These are phyloP conservation scores for Polypterus bichir DNA, from an alignment of 2,113 vertebrate species.

Conservation along the genomic window DNA sequence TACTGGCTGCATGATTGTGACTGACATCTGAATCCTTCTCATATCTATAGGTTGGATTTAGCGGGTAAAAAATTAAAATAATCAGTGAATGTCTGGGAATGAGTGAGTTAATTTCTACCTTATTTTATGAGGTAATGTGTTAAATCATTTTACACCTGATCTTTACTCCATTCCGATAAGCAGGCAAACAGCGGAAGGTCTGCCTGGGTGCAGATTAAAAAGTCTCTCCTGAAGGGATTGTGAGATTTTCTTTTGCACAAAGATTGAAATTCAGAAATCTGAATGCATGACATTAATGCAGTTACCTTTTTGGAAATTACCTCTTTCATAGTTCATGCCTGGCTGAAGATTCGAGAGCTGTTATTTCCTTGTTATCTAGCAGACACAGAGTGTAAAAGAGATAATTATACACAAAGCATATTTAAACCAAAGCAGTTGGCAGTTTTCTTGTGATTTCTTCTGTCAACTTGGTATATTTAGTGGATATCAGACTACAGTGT, in stretches of 20 bases:
- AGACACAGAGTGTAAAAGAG: not conserved
- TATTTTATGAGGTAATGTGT: constrained; percentile 9
- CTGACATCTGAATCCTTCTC: too few species aligned
- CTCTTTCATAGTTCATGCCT: constrained; percentile 2
- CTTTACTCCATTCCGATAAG: constrained; percentile 13
- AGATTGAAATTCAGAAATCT: constrained; percentile 11
- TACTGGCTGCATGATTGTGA: too few species aligned
- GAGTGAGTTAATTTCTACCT: too few species aligned
- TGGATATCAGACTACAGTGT: too few species aligned
- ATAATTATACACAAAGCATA: constrained; percentile 1
- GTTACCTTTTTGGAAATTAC: constrained; percentile 7
- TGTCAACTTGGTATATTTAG: not conserved
- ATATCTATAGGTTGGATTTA: too few species aligned
- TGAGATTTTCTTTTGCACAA: not conserved
- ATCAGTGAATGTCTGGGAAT: too few species aligned
- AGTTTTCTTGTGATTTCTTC: constrained; percentile 4
- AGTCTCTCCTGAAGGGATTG: constrained; percentile 7
- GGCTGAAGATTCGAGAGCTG: not conserved
- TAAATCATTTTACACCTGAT: constrained; percentile 19
- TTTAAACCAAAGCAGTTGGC: not conserved
- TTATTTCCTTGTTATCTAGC: constrained; percentile 4
- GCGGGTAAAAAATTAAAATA: too few species aligned
- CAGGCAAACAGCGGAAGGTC: constrained; percentile 8
- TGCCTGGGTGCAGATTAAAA: constrained; percentile 14
- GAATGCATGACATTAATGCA: constrained; percentile 3